These are phyloP conservation scores for Rutpela maculata DNA, from an alignment of 2,888 invertebrate species.

Conservation along the genomic window DNA sequence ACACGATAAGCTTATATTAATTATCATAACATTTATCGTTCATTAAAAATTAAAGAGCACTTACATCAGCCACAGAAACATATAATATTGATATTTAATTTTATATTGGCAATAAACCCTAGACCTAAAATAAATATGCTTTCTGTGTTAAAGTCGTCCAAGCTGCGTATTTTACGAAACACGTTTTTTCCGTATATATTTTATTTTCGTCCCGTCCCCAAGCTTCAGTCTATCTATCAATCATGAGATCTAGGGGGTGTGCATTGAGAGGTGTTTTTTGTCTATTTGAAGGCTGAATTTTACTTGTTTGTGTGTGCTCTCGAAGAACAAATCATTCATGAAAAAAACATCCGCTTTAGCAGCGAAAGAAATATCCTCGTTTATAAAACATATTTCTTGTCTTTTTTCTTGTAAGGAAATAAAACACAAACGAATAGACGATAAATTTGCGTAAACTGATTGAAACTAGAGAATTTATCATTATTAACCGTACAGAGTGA, in stretches of 20 bases:
- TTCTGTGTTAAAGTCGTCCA: background rate
- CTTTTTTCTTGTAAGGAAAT: background rate
- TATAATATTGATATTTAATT: background rate
- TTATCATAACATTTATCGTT: too few relatives aligned
- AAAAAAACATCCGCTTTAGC: background rate
- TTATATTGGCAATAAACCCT: background rate
- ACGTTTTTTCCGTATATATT: background rate
- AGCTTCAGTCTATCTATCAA: background rate
- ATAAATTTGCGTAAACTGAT: too few relatives aligned
- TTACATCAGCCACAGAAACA: background rate
- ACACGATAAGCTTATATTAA: too few relatives aligned
- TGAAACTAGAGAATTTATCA: too few relatives aligned
- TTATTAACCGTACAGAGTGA: too few relatives aligned
- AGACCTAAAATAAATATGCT: background rate
- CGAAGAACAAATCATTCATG: background rate
- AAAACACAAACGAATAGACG: too few relatives aligned
- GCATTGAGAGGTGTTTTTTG: background rate
- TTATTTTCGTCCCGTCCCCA: background rate
- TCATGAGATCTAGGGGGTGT: constrained; percentile 2
- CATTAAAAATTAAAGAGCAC: too few relatives aligned
- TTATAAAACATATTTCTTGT: background rate
- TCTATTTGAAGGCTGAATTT: constrained; percentile 3
- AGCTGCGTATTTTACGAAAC: background rate
- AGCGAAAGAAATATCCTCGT: background rate
- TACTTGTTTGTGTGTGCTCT: constrained; percentile 1